phyloP scores from a whole-genome alignment of 2,797 vertebrate genomes.

The Muraenolepis orangiensis region DNA sequence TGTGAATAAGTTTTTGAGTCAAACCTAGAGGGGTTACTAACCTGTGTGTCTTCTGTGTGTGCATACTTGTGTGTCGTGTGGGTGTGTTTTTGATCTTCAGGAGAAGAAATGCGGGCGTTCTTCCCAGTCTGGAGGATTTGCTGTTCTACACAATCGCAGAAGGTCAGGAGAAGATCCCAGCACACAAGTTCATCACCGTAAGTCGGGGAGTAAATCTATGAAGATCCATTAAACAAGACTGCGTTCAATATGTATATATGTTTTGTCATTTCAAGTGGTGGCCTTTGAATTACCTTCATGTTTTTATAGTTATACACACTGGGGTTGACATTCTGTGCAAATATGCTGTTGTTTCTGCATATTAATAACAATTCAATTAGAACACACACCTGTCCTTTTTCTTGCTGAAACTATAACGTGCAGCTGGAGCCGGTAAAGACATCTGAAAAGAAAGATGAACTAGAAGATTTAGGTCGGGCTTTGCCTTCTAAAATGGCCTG shows the following conservation, averaged over 20 bases:
- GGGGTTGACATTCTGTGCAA: neutral
- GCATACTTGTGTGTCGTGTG: neutral
- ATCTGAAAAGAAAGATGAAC: neutral
- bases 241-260: too few relatives aligned
- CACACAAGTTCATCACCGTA: slow-evolving; percentile 96
- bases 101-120: slow-evolving; percentile 84
- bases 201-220: slow-evolving; percentile 59
- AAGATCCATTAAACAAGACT: neutral
- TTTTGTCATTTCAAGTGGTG: too few relatives aligned
- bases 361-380: neutral
- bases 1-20: neutral
- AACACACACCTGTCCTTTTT: too few relatives aligned
- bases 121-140: slow-evolving; percentile 95
- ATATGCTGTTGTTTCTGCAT: neutral
- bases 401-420: neutral
- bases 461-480: neutral
- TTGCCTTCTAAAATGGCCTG: neutral
- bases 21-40: neutral
- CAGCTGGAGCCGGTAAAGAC: neutral
- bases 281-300: too few relatives aligned
- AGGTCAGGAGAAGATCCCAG: slow-evolving; percentile 95
- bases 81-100: slow-evolving; percentile 50
- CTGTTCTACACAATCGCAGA: slow-evolving; percentile 97
- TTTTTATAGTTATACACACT: too few relatives aligned
- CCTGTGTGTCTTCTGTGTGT: neutral